Evolutionary conservation across 2,113 vertebrate genomes (phyloP).

Genomic region (Stigmatopora nigra): DNA sequence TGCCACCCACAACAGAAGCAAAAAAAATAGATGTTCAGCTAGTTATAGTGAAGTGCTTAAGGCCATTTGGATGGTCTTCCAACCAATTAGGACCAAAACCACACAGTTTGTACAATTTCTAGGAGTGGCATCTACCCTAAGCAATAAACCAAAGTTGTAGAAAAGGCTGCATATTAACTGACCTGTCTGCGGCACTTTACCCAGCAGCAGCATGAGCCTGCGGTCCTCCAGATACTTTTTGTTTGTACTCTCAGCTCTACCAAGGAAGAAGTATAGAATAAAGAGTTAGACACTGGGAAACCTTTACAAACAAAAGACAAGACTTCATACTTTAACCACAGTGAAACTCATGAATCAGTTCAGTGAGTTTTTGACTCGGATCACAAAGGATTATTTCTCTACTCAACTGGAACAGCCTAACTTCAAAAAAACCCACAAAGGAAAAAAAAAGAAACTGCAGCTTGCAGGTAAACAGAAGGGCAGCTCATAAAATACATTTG

Average conservation of each 20-base stretch:
- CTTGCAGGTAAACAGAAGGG: not conserved
- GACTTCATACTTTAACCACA: not conserved
- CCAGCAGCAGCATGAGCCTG: slow-evolving; percentile 70
- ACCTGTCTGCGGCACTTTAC: slow-evolving; percentile 80
- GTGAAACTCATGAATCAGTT: not conserved
- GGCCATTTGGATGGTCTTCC: slow-evolving; percentile 13
- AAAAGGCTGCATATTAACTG: slow-evolving; percentile 27
- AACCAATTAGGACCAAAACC: slow-evolving; percentile 33
- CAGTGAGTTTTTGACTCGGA: not conserved
- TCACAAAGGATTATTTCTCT: not conserved
- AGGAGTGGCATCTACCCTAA: not conserved
- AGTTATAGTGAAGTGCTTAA: slow-evolving; percentile 1
- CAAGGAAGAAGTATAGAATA: slow-evolving; percentile 15
- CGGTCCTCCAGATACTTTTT: slow-evolving; percentile 65
- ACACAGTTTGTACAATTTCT: slow-evolving; percentile 8
- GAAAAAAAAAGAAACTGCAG: not conserved
- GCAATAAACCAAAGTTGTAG: not conserved
- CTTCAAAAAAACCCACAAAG: not conserved
- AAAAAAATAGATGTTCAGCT: not conserved
- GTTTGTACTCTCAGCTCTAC: slow-evolving; percentile 49
- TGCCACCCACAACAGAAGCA: slow-evolving; percentile 1
- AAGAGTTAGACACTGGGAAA: slow-evolving; percentile 1
- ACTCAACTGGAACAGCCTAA: not conserved
- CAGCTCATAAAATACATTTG: not conserved
- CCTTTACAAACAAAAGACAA: not conserved